phyloP scores from a whole-genome alignment of 2,113 vertebrate genomes.

The Elgaria multicarinata region DNA sequence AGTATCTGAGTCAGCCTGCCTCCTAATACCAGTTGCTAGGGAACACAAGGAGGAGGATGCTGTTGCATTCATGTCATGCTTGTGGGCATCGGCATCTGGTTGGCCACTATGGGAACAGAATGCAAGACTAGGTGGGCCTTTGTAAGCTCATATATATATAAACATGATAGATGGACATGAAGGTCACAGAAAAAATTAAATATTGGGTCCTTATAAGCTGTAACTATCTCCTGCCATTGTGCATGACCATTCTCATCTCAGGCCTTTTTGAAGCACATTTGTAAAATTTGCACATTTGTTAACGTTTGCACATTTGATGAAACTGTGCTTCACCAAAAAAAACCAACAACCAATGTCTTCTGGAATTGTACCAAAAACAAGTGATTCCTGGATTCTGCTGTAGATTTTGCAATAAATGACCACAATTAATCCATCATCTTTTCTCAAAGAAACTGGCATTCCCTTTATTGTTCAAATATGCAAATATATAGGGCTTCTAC shows the following conservation, averaged over 20 bases:
- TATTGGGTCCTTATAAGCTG: rapidly evolving
- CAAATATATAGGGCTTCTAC: not conserved
- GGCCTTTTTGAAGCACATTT: not conserved
- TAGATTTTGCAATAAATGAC: rapidly evolving
- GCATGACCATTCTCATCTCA: rapidly evolving
- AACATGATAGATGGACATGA: not conserved
- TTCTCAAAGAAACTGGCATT: rapidly evolving
- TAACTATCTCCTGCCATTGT: not conserved
- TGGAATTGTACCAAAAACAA: not conserved
- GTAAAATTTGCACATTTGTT: not conserved
- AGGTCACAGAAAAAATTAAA: rapidly evolving
- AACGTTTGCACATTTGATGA: no score
- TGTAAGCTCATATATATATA: not conserved
- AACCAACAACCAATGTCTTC: not conserved
- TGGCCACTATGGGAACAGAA: no score
- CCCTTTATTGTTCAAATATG: not conserved
- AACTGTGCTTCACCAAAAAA: rapidly evolving
- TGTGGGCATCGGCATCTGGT: no score
- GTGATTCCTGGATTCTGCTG: no score
- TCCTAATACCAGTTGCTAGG: not conserved
- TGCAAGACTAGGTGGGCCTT: no score
- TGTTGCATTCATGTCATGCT: no score
- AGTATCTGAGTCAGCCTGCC: not conserved
- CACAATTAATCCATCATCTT: not conserved
- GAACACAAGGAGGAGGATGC: no score